Conservation (phyloP, 2,797 vertebrate species). For the Artibeus jamaicensis region DNA sequence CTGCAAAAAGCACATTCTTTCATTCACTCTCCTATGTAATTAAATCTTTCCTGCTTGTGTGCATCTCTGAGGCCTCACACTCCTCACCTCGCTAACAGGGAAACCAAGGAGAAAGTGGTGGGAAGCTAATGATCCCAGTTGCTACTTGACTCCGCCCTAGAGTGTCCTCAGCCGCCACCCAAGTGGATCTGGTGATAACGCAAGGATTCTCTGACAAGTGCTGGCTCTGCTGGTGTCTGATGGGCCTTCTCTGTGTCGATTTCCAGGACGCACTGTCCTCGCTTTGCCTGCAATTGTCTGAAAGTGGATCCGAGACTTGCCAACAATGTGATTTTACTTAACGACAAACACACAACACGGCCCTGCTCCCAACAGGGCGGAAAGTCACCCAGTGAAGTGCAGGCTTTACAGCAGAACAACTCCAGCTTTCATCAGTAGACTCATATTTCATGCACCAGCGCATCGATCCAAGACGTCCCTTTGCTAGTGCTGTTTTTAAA, state of each 20-base stretch:
- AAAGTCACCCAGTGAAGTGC: background rate
- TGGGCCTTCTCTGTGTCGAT: background rate
- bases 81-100: too few species aligned
- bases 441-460: background rate
- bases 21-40: background rate
- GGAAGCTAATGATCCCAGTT: background rate
- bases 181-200: accelerated
- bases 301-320: background rate
- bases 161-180: too few species aligned
- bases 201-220: accelerated
- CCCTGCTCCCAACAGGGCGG: background rate
- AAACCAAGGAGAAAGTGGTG: background rate
- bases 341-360: background rate
- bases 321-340: background rate
- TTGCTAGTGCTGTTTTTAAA: background rate
- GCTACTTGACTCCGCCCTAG: background rate
- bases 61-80: background rate
- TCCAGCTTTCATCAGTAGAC: background rate
- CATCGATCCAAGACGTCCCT: background rate
- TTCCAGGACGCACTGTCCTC: background rate
- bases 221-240: background rate
- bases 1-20: background rate
- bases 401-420: background rate
- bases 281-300: background rate
- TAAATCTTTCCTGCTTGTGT: background rate